Evolutionary conservation across 1,140 invertebrate genomes (phyloP).

Genomic region (Charaxes varanes): DNA sequence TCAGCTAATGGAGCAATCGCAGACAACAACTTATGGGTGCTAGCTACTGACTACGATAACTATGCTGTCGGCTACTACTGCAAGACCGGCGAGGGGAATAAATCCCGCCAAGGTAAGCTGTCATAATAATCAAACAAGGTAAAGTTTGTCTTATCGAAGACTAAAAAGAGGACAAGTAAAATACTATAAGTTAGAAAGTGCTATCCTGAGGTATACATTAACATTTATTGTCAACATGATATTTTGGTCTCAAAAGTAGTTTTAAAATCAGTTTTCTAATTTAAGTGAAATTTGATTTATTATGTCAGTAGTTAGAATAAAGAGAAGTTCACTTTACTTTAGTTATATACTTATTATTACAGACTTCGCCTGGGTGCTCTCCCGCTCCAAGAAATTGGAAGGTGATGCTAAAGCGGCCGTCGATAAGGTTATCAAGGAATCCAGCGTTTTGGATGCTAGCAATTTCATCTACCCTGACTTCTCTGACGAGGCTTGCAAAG

Average conservation of each 20-base stretch:
- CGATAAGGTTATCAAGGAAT: constrained; percentile 8
- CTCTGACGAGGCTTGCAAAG: constrained; percentile 3
- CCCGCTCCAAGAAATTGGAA: constrained; percentile 19
- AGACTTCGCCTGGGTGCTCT: constrained; percentile 34
- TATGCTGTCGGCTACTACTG: constrained; percentile 39
- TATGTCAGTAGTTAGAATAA: too few relatives aligned
- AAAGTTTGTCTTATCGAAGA: too few relatives aligned
- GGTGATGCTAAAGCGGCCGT: constrained; percentile 16
- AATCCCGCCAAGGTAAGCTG: constrained; percentile 17
- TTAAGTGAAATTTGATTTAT: neutral
- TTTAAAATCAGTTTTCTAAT: neutral
- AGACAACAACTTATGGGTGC: constrained; percentile 26
- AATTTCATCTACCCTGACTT: constrained; percentile 8
- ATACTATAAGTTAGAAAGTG: too few relatives aligned
- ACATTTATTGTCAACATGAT: too few relatives aligned
- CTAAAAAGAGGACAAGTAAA: too few relatives aligned
- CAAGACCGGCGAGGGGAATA: constrained; percentile 21
- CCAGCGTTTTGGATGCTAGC: constrained; percentile 6
- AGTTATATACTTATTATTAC: too few relatives aligned
- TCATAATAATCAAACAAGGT: too few relatives aligned
- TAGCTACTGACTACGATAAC: constrained; percentile 34
- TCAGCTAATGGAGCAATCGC: too few relatives aligned
- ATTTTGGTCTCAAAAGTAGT: too few relatives aligned
- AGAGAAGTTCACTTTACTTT: too few relatives aligned
- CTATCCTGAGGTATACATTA: too few relatives aligned